phyloP scores from a whole-genome alignment of 2,888 invertebrate species.

The Lymantria monacha region DNA sequence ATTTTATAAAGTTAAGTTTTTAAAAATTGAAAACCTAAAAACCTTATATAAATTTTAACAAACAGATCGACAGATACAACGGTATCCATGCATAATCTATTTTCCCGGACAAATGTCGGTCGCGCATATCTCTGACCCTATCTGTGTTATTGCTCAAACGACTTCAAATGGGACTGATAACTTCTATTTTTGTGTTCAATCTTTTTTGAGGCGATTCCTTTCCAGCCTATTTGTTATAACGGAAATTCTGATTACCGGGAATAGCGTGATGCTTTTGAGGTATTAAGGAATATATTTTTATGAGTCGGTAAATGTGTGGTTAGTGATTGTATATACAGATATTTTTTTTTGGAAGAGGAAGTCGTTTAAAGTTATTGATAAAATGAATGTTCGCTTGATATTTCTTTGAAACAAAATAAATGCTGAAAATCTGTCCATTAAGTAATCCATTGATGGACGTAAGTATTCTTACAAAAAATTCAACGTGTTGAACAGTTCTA shows the following conservation, averaged over 20 bases:
- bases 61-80: background rate
- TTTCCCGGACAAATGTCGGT: slow-evolving; percentile 32
- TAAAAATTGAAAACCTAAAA: no score
- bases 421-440: no score
- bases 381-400: no score
- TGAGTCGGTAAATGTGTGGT: background rate
- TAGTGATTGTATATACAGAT: background rate
- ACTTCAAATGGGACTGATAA: slow-evolving; percentile 37
- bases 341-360: background rate
- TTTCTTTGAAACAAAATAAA: no score
- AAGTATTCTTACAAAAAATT: no score
- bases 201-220: slow-evolving; percentile 21
- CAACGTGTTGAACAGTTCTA: no score
- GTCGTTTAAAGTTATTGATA: background rate
- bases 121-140: slow-evolving; percentile 44
- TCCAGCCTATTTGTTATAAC: slow-evolving; percentile 7
- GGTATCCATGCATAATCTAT: slow-evolving; percentile 36
- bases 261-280: background rate
- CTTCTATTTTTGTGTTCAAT: slow-evolving; percentile 28
- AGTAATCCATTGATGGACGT: no score
- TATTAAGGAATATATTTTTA: background rate
- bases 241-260: background rate
- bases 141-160: slow-evolving; percentile 46
- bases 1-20: no score
- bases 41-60: background rate